Base-by-base conservation (phyloP, 2,888 invertebrate genomes). In the Ferrisia virgata region DNA sequence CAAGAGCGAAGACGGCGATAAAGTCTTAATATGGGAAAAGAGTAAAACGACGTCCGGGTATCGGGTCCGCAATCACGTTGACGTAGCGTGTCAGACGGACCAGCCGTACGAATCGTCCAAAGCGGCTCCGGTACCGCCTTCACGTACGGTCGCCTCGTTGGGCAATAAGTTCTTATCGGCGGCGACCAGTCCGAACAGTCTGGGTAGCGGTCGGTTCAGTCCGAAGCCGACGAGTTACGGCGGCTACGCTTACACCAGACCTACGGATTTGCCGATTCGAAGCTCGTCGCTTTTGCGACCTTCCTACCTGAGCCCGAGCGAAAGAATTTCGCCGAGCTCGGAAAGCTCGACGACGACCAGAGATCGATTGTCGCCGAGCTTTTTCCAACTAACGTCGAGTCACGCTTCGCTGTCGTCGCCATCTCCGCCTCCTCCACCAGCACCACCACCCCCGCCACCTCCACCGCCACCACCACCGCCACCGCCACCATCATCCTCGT, bases 1-100 rank as follows among this genome's bases (percentile, higher is more conserved):
- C 91, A 91, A 31, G 91, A 93, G 86, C 90, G 94, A 87, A 0
- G 95, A 95, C 86, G 93, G 94, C 6, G 93, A 93, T 13, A 43
- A 43, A 87, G 92, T 92, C 3, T 90, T 93, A 79, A 93, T 94
- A 88, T 93, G 93, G 88, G 92, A 92, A 86, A 87, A 88, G 58
- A 11, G 28, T 28, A 79, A 6, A 31, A 31, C 83, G 18, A 28
- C 13, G 64, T 13, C n/a, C n/a, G n/a, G 28, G 1, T 13, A 31
- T 13, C 9, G n/a, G 15, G 25, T 9, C n/a, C 9, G 8, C 11
- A 31, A 22, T 28, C 15, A n/a, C 39, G 72, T 40, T 5, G 39
- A 36, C 39, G 25, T n/a, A 1, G 22, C 58, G 28, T 28, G 58
- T 13, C 58, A 64, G 13, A 64, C 58, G 9, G 58, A 64, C 11